phyloP scores from a whole-genome alignment of 2,888 invertebrate genomes.

The Eurytoma californica region DNA sequence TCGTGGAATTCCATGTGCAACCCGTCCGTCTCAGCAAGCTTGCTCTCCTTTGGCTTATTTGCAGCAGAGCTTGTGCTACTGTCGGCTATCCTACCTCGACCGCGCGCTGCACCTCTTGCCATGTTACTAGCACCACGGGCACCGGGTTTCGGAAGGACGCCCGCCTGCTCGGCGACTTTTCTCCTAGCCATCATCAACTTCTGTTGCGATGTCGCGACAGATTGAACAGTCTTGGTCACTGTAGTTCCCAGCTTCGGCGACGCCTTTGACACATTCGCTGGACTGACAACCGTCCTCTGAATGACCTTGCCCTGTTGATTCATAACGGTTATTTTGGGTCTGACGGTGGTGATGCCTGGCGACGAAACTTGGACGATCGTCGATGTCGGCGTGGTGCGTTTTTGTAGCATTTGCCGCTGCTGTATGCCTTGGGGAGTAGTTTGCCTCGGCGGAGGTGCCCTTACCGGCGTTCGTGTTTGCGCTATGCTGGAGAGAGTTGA shows the following conservation, averaged over 20 bases:
- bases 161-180: slow-evolving; percentile 72
- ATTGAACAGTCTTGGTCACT: slow-evolving; percentile 56
- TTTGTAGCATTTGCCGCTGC: slow-evolving; percentile 54
- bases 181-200: slow-evolving; percentile 72
- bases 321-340: slow-evolving; percentile 66
- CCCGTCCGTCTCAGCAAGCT: slow-evolving; percentile 72
- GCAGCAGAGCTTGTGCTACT: slow-evolving; percentile 57
- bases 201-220: slow-evolving; percentile 70
- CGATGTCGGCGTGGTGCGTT: slow-evolving; percentile 53
- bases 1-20: slow-evolving; percentile 75
- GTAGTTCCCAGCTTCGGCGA: slow-evolving; percentile 58
- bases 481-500: slow-evolving; percentile 36
- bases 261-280: slow-evolving; percentile 61
- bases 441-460: slow-evolving; percentile 63
- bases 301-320: slow-evolving; percentile 63
- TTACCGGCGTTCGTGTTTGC: slow-evolving; percentile 65
- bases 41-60: slow-evolving; percentile 72
- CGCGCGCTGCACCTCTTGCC: not conserved
- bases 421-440: slow-evolving; percentile 55
- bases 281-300: slow-evolving; percentile 62
- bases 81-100: slow-evolving; percentile 41
- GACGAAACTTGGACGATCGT: slow-evolving; percentile 58
- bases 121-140: not conserved
- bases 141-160: slow-evolving; percentile 63
- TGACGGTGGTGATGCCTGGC: slow-evolving; percentile 63